Evolutionary conservation across 2,888 invertebrate genomes (phyloP), one percentile per base, ranked within the genome.

Genomic region (Scaptomyza caliginosa): DNA sequence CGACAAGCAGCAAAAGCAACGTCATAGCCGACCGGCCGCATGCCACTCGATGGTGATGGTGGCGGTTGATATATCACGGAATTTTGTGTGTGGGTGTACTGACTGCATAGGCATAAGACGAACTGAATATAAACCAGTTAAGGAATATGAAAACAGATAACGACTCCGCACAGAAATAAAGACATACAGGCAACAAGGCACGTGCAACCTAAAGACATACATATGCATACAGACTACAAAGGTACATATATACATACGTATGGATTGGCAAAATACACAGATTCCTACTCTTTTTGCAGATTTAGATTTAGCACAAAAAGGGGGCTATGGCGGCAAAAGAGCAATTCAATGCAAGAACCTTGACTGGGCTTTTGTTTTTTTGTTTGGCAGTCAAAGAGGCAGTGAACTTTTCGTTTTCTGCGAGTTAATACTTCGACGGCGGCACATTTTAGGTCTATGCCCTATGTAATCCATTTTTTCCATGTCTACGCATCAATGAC

Each of bases 41-140:
- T 77, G 71, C 83, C 78, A 60, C 66, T 82, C 62, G 84, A 82
- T 86, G 76, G 88, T 79, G 84, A 82, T 86, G 76, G 88, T 79
- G 66, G 64, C 75, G 76, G 67, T 75, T 88, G 86, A 88, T 83
- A 83, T 80, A 83, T 80, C 84, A 77, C 62, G 77, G 84, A 88
- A 88, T 88, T 88, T 88, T 88, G 77, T 86, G 86, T 88, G 82
- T 83, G 88, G 82, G 82, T 86, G 82, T 77, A 88, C 65, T 75
- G 68, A 83, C 62, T 73, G 65, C 68, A 71, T 43, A 81, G 59
- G 69, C 64, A 34, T 16, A 60, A 77, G 64, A 67, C 64, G 64
- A 54, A 72, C 73, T 75, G 76, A 72, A 79, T 88, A 77, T 83
- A 83, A 82, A 82, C 86, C 80, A 81, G 80, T 81, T 81, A 67